A percentile compares a stretch with the other conserved stretches of the same genome.
These are phyloP conservation scores for Omphaloscelis lunosa DNA, from an alignment of 2,888 invertebrate species.

Conservation along the genomic window DNA sequence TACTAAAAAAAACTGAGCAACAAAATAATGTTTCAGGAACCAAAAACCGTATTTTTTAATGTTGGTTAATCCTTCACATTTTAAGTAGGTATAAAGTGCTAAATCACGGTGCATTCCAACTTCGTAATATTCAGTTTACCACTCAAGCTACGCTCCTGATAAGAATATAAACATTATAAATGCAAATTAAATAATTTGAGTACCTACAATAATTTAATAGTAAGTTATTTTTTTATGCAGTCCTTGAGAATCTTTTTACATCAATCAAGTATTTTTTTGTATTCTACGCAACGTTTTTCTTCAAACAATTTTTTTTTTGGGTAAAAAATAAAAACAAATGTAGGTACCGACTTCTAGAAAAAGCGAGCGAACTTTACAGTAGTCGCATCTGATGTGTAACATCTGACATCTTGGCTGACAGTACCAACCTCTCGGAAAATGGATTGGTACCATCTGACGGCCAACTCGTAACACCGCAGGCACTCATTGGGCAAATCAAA, in stretches of 20 bases:
- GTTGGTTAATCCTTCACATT: not conserved
- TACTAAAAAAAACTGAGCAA: not conserved
- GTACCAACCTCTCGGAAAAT: too few species aligned
- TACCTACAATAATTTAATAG: not conserved
- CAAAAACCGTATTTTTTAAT: not conserved
- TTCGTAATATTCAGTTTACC: conserved; percentile 1
- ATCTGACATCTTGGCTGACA: too few species aligned
- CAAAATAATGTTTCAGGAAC: not conserved
- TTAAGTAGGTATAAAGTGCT: conserved; percentile 14
- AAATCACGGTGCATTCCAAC: conserved; percentile 17
- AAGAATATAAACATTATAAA: conserved; percentile 16
- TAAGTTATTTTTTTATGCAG: not conserved
- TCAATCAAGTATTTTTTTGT: not conserved
- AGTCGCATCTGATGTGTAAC: too few species aligned
- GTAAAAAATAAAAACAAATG: not conserved
- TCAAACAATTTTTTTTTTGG: not conserved
- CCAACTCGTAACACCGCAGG: too few species aligned
- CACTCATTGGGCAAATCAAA: too few species aligned
- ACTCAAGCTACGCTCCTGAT: not conserved
- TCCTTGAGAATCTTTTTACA: conserved; percentile 11
- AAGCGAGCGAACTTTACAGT: not conserved
- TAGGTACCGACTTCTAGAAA: not conserved
- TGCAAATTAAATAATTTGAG: conserved; percentile 19
- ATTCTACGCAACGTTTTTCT: not conserved
- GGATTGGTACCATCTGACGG: too few species aligned